A percentile compares a stretch with the other conserved stretches of the same genome.
phyloP scores from a whole-genome alignment of 2,113 vertebrate species.

The Marmota monax region DNA sequence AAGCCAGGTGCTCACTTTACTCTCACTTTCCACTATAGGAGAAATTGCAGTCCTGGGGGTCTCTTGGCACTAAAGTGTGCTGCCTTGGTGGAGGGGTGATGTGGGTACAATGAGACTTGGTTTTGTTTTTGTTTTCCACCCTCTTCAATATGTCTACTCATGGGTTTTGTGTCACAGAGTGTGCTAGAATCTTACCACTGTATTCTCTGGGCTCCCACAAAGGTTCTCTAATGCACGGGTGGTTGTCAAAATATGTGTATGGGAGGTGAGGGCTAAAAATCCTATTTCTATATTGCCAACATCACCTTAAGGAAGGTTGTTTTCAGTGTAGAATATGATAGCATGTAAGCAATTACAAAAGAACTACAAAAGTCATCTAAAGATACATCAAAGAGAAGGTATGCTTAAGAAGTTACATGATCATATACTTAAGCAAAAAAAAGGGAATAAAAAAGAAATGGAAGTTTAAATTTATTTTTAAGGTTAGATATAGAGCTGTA shows the following conservation, averaged over 20 bases:
- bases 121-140: neutral
- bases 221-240: neutral
- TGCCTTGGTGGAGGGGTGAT: no score
- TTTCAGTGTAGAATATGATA: slow-evolving; percentile 6
- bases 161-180: neutral
- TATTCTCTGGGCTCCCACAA: neutral
- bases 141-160: neutral
- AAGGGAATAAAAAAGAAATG: neutral
- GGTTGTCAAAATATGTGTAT: neutral
- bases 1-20: neutral
- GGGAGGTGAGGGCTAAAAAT: neutral
- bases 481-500: neutral
- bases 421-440: neutral
- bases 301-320: neutral
- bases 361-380: neutral
- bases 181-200: neutral
- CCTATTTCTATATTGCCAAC: neutral
- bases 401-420: neutral
- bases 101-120: neutral
- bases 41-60: neutral
- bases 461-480: neutral
- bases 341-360: neutral
- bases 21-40: neutral
- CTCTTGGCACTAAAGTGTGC: neutral
- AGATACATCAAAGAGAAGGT: neutral